Percentiles rank a stretch among this genome's conserved stretches.
These are phyloP conservation scores for Psophia crepitans DNA, from an alignment of 2,113 vertebrate species.

Conservation along the genomic window DNA sequence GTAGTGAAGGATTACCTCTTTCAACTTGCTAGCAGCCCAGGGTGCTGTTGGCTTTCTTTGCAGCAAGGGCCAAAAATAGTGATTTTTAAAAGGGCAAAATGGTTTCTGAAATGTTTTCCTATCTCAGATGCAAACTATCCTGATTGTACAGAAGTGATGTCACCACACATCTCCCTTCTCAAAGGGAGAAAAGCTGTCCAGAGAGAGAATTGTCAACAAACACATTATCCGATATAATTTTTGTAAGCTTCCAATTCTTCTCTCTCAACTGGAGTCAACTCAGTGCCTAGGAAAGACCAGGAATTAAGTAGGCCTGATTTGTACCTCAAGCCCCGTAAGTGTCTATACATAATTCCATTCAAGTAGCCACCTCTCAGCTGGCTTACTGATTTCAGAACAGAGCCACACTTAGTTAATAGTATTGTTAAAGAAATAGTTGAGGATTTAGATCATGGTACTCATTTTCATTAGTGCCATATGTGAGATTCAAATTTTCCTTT, in stretches of 20 bases:
- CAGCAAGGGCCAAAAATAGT: background rate
- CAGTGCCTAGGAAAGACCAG: background rate
- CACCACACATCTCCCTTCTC: background rate
- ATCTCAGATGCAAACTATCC: background rate
- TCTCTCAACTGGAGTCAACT: background rate
- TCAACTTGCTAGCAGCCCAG: background rate
- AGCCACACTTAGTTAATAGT: background rate
- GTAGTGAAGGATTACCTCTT: background rate
- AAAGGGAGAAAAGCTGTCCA: background rate
- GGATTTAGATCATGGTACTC: background rate
- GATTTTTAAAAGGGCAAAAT: background rate
- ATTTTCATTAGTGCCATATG: background rate
- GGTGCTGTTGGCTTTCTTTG: background rate
- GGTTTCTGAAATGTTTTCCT: slow-evolving; percentile 10
- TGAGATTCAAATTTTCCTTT: background rate
- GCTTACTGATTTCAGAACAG: background rate
- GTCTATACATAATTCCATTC: background rate
- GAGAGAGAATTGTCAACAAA: background rate
- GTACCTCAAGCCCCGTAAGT: background rate
- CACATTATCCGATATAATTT: background rate
- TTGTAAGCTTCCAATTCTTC: background rate
- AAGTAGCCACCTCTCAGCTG: background rate
- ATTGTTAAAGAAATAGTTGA: background rate
- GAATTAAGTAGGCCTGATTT: background rate
- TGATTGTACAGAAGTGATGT: background rate